Evolutionary conservation across 1,140 invertebrate genomes (phyloP).

Genomic region (Hypothenemus hampei): DNA sequence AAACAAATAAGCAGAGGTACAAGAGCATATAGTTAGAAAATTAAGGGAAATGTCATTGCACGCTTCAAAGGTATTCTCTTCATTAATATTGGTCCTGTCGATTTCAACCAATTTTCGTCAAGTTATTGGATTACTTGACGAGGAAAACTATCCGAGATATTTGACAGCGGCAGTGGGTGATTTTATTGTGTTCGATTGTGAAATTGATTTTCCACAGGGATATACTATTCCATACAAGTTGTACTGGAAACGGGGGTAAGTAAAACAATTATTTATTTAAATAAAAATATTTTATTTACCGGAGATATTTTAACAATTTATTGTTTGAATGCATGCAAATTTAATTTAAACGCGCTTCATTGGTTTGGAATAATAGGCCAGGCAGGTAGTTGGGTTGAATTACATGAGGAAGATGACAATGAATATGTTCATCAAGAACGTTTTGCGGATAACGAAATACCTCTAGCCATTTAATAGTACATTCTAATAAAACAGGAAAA

Average conservation of each 20-base stretch:
- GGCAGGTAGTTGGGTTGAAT: not conserved
- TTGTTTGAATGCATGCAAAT: not conserved
- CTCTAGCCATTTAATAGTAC: too few relatives aligned
- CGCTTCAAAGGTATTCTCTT: not conserved
- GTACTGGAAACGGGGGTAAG: conserved; percentile 87
- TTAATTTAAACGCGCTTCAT: conserved; percentile 3
- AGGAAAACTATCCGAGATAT: conserved; percentile 58
- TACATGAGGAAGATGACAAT: not conserved
- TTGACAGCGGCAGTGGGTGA: conserved; percentile 79
- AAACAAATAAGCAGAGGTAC: not conserved
- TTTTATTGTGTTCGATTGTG: conserved; percentile 82
- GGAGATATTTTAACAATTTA: not conserved
- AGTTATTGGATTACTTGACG: conserved; percentile 46
- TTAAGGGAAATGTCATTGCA: not conserved
- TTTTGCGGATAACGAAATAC: too few relatives aligned
- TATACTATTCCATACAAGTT: conserved; percentile 83
- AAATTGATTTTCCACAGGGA: conserved; percentile 83
- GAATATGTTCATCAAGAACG: not conserved
- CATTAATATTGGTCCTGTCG: not conserved
- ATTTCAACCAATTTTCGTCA: not conserved
- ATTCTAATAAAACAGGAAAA: too few relatives aligned
- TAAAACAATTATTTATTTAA: conserved; percentile 27
- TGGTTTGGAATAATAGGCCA: conserved; percentile 1
- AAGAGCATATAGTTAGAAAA: not conserved
- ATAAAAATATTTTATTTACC: not conserved